Evolutionary conservation across 2,888 invertebrate genomes (phyloP).

Genomic region (Arrhopalites spinosus): DNA sequence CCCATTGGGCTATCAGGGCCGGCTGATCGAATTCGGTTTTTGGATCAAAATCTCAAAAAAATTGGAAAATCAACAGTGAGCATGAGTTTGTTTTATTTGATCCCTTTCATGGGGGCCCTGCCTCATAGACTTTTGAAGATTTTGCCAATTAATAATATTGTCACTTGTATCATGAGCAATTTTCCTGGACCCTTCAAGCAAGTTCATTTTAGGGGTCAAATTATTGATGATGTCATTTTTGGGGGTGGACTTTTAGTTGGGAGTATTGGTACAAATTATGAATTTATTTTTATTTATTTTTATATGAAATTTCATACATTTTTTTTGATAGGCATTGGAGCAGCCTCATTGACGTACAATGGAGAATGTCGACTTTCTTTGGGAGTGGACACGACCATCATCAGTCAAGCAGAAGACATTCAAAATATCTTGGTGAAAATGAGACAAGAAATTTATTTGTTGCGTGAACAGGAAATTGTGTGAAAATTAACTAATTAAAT

Average conservation of each 20-base stretch:
- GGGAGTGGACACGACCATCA: conserved; percentile 6
- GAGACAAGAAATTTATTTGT: not conserved
- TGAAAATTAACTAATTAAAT: too few relatives aligned
- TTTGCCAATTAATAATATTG: not conserved
- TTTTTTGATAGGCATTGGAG: not conserved
- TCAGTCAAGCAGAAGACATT: not conserved
- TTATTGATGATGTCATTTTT: not conserved
- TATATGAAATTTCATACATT: not conserved
- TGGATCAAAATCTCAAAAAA: not conserved
- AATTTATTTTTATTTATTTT: not conserved
- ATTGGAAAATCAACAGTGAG: not conserved
- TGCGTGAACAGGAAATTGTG: too few relatives aligned
- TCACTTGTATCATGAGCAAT: not conserved
- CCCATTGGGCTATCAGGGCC: not conserved
- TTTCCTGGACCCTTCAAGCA: conserved; percentile 1
- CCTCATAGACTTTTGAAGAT: not conserved
- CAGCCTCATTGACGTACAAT: not conserved
- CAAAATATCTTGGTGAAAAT: not conserved
- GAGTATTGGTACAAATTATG: not conserved
- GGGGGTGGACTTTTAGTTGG: not conserved
- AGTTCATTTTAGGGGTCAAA: not conserved
- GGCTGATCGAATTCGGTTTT: not conserved
- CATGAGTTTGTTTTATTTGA: not conserved
- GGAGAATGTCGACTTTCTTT: not conserved
- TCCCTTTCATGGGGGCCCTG: not conserved